A percentile compares a stretch with the other conserved stretches of the same genome.
phyloP scores from a whole-genome alignment of 2,888 invertebrate species.

The Ormyrus rosae region DNA sequence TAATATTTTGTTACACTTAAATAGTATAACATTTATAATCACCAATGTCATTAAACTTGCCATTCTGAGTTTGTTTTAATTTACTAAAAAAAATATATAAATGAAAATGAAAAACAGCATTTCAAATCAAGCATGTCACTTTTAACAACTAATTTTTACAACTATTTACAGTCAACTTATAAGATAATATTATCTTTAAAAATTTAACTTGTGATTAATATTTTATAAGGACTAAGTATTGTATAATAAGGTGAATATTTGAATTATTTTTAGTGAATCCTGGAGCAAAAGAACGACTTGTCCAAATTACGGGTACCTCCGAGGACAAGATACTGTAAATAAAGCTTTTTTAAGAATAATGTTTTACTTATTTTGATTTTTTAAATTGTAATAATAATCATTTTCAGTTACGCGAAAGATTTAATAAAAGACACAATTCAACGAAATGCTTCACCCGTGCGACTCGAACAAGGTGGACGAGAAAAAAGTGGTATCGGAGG shows the following conservation, averaged over 20 bases:
- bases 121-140: constrained; percentile 34
- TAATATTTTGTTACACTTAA: not conserved
- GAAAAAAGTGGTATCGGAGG: constrained; percentile 80
- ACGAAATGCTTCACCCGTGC: constrained; percentile 94
- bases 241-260: not conserved
- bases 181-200: constrained; percentile 17
- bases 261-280: constrained; percentile 84
- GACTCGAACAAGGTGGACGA: constrained; percentile 80
- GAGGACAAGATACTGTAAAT: constrained; percentile 88
- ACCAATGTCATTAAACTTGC: not conserved
- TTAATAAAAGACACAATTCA: constrained; percentile 96
- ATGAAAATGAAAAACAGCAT: constrained; percentile 14
- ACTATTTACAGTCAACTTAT: constrained; percentile 26
- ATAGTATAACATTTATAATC: not conserved
- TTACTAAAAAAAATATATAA: constrained; percentile 2
- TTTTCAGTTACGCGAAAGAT: constrained; percentile 87
- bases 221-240: not conserved
- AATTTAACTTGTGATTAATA: constrained; percentile 41
- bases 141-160: constrained; percentile 24
- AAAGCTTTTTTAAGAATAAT: constrained; percentile 6
- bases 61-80: not conserved
- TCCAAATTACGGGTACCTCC: constrained; percentile 95
- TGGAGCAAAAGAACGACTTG: constrained; percentile 95
- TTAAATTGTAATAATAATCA: too few relatives aligned
- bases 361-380: not conserved